Percentiles rank a stretch among this genome's conserved stretches.
phyloP scores from a whole-genome alignment of 1,140 invertebrate species.

The Monochamus saltuarius region DNA sequence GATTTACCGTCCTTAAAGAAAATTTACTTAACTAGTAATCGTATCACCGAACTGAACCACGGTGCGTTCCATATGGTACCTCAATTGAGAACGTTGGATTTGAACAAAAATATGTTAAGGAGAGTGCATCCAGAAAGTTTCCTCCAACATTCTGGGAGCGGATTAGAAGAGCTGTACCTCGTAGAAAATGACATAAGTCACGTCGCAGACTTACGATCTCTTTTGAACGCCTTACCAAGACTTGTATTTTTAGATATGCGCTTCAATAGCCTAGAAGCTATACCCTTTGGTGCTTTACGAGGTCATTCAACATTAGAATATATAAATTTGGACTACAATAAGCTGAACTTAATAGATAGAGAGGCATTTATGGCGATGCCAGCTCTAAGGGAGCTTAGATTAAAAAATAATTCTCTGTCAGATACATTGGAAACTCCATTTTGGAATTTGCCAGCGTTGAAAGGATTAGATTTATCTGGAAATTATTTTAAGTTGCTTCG shows the following conservation, averaged over 20 bases:
- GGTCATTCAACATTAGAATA: conserved; percentile 78
- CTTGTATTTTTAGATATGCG: conserved; percentile 76
- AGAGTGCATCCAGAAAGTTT: conserved; percentile 80
- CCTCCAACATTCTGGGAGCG: conserved; percentile 67
- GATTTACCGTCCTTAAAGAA: conserved; percentile 71
- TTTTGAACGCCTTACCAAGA: conserved; percentile 74
- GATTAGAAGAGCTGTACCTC: conserved; percentile 74
- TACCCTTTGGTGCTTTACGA: conserved; percentile 71
- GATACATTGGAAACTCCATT: conserved; percentile 64
- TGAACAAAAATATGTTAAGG: conserved; percentile 77
- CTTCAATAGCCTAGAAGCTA: conserved; percentile 70
- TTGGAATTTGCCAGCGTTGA: conserved; percentile 79
- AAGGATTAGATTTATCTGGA: conserved; percentile 76
- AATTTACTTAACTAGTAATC: conserved; percentile 71
- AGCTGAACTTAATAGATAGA: conserved; percentile 68
- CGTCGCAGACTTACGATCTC: conserved; percentile 66
- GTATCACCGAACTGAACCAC: conserved; percentile 71
- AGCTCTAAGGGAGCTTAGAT: conserved; percentile 73
- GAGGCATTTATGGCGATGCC: conserved; percentile 80
- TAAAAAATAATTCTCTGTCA: conserved; percentile 76
- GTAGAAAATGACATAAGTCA: conserved; percentile 74
- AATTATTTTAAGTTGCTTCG: conserved; percentile 75
- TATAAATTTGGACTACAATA: conserved; percentile 78
- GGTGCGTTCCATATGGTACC: conserved; percentile 80
- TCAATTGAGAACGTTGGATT: conserved; percentile 67